phyloP scores from a whole-genome alignment of 2,113 vertebrate genomes.

The Oriolus oriolus region DNA sequence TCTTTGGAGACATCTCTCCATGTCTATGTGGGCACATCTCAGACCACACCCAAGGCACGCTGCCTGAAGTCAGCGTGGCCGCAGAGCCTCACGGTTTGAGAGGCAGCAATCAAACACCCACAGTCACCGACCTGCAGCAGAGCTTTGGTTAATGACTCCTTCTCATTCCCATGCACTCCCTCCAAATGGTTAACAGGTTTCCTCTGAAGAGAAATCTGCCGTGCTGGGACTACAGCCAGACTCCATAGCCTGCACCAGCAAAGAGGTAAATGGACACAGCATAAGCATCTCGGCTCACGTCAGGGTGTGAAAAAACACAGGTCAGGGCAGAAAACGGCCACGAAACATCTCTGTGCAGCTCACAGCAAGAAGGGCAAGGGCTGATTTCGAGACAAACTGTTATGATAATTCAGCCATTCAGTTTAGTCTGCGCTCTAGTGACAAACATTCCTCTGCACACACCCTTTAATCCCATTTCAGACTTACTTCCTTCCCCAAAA shows the following conservation, averaged over 20 bases:
- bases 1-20: neutral
- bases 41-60: neutral
- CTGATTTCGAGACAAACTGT: neutral
- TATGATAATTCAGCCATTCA: neutral
- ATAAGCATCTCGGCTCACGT: neutral
- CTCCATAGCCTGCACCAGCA: constrained; percentile 23
- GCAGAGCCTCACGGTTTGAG: neutral
- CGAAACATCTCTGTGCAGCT: neutral
- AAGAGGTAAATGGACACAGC: neutral
- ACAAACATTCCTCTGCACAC: neutral
- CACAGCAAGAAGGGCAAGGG: neutral
- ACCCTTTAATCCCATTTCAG: neutral
- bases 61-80: neutral
- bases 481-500: neutral
- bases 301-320: neutral
- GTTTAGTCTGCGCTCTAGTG: neutral
- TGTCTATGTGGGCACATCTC: neutral
- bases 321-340: neutral
- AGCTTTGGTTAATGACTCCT: neutral
- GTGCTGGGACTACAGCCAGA: neutral
- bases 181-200: constrained; percentile 24
- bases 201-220: neutral
- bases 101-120: neutral
- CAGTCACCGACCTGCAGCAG: neutral
- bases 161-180: neutral